These are phyloP conservation scores for Elegia similella DNA, from an alignment of 2,888 invertebrate species.

Conservation along the genomic window DNA sequence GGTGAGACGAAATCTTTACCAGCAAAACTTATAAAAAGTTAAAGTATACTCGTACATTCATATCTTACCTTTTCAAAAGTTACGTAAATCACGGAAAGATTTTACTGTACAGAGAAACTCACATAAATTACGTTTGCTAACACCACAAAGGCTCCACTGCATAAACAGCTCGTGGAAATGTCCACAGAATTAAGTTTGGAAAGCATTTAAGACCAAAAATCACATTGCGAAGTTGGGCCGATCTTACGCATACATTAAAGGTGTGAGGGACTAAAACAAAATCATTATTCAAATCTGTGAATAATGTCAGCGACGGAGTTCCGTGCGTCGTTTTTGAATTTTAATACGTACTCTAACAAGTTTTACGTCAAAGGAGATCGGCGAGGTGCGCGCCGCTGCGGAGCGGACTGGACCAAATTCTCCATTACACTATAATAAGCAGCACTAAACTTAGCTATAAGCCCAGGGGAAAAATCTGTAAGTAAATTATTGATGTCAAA, in stretches of 20 bases:
- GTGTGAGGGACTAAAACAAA: conserved; percentile 73
- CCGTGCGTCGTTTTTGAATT: conserved; percentile 79
- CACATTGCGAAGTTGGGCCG: conserved; percentile 66
- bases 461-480: too few relatives aligned
- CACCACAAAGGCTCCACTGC: conserved; percentile 30
- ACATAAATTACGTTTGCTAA: background rate
- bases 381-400: conserved; percentile 41
- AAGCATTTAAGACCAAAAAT: conserved; percentile 79
- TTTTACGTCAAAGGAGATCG: conserved; percentile 79
- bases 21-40: background rate
- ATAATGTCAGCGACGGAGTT: conserved; percentile 79
- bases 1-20: background rate
- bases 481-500: too few relatives aligned
- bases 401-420: conserved; percentile 40
- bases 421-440: too few relatives aligned
- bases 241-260: conserved; percentile 76
- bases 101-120: background rate
- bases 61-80: background rate
- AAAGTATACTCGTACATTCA: background rate
- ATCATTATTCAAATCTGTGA: conserved; percentile 80
- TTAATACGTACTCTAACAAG: conserved; percentile 80
- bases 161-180: conserved; percentile 53
- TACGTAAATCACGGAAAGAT: background rate
- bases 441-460: too few relatives aligned
- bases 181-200: conserved; percentile 68